Percentiles rank a stretch among this genome's conserved stretches.
Conservation (phyloP, 2,888 invertebrate species). For the Agrotis clavis region DNA sequence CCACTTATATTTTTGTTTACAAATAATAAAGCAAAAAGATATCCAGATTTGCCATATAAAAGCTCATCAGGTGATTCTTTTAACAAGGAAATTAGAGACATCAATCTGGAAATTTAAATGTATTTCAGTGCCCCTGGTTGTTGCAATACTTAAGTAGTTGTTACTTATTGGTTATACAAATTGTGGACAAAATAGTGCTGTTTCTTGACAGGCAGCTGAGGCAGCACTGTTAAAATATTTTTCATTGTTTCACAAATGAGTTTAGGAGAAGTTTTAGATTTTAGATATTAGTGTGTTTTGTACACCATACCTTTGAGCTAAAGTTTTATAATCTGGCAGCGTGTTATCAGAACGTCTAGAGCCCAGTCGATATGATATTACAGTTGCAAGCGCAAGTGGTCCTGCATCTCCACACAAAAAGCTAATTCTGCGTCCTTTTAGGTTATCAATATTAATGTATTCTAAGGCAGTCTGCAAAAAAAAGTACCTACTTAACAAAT, state of each 20-base stretch:
- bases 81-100: conserved; percentile 89
- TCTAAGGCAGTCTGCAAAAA: conserved; percentile 77
- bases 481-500: neutral
- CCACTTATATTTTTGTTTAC: conserved; percentile 92
- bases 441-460: conserved; percentile 77
- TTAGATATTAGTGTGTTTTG: neutral
- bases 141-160: too few species aligned
- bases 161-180: too few species aligned
- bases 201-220: neutral
- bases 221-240: neutral
- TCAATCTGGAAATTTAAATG: conserved; percentile 87
- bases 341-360: conserved; percentile 72
- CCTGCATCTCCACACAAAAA: conserved; percentile 96
- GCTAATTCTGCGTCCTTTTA: conserved; percentile 89
- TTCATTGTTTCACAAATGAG: neutral
- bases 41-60: conserved; percentile 96
- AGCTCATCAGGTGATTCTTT: conserved; percentile 94
- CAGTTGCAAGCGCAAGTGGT: conserved; percentile 94
- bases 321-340: conserved; percentile 86
- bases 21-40: conserved; percentile 94
- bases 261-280: neutral
- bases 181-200: neutral
- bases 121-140: neutral
- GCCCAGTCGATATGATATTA: conserved; percentile 92
- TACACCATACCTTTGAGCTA: conserved; percentile 88